Evolutionary conservation across 2,888 invertebrate species (phyloP).

Genomic region (Sarcophaga caerulescens): DNA sequence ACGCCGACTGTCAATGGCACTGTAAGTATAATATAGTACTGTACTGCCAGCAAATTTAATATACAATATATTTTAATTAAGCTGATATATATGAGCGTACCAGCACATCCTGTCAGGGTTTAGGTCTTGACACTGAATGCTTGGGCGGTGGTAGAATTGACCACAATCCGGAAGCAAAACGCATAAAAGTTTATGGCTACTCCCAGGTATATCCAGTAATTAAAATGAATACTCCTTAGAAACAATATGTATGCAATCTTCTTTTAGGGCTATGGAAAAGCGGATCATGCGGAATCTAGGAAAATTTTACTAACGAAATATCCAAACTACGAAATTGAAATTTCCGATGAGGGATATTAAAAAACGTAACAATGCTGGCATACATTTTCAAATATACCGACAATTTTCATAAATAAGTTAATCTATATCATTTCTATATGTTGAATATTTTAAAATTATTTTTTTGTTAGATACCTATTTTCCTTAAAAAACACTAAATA

Average conservation of each 20-base stretch:
- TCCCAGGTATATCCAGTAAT: conserved; percentile 85
- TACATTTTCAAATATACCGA: not conserved
- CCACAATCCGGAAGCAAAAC: conserved; percentile 89
- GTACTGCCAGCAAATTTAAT: not conserved
- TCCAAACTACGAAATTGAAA: conserved; percentile 88
- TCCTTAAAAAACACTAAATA: too few relatives aligned
- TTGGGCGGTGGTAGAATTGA: conserved; percentile 96
- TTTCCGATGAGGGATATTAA: conserved; percentile 86
- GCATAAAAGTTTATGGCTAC: conserved; percentile 94
- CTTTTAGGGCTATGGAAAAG: conserved; percentile 91
- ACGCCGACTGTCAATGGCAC: conserved; percentile 85
- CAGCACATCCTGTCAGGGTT: conserved; percentile 74
- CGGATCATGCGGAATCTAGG: conserved; percentile 91
- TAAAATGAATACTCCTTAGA: not conserved
- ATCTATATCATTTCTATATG: too few relatives aligned
- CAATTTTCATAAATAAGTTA: too few relatives aligned
- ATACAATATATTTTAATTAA: conserved; percentile 71
- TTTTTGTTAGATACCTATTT: too few relatives aligned
- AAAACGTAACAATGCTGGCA: not conserved
- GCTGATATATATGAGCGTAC: conserved; percentile 91
- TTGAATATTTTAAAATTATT: too few relatives aligned
- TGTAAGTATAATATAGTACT: conserved; percentile 82
- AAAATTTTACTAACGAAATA: conserved; percentile 88
- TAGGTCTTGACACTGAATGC: conserved; percentile 88
- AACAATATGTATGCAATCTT: not conserved